Evolutionary conservation across 2,797 vertebrate genomes (phyloP).

Genomic region (Sebastes steindachneri): DNA sequence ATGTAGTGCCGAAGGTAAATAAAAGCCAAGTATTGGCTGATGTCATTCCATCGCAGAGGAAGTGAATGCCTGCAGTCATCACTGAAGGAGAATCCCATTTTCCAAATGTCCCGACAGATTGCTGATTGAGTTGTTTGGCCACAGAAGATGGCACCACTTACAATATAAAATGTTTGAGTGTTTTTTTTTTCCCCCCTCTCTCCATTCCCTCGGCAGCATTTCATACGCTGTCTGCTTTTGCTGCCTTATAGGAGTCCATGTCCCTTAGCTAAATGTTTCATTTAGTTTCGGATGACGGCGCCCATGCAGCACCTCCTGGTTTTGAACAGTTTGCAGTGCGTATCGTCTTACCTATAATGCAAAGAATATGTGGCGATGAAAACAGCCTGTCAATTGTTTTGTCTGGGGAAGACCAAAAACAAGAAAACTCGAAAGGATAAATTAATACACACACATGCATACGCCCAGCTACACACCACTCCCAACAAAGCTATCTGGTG

Average conservation of each 20-base stretch:
- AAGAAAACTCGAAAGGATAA: slow-evolving; percentile 37
- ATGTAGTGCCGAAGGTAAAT: slow-evolving; percentile 32
- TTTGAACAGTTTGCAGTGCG: slow-evolving; percentile 29
- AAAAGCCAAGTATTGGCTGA: slow-evolving; percentile 43
- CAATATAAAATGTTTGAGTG: slow-evolving; percentile 51
- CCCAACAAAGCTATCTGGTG: slow-evolving; percentile 58
- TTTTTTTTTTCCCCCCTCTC: neutral
- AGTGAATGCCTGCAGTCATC: slow-evolving; percentile 61
- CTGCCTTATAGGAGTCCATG: slow-evolving; percentile 30
- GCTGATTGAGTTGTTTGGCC: slow-evolving; percentile 63
- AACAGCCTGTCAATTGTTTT: slow-evolving; percentile 63
- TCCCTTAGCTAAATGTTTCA: slow-evolving; percentile 64
- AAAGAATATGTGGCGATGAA: slow-evolving; percentile 66
- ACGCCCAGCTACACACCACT: slow-evolving; percentile 24
- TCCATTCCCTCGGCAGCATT: slow-evolving; percentile 25
- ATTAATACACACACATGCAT: slow-evolving; percentile 37
- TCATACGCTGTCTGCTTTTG: slow-evolving; percentile 45
- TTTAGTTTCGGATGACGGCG: slow-evolving; percentile 64
- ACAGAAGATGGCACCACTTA: slow-evolving; percentile 56
- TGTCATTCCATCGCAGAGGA: slow-evolving; percentile 42
- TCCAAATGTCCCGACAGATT: slow-evolving; percentile 62
- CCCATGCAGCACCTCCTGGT: slow-evolving; percentile 37
- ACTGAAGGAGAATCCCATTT: slow-evolving; percentile 57
- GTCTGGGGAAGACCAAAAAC: slow-evolving; percentile 51
- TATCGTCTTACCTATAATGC: slow-evolving; percentile 69